phyloP scores from a whole-genome alignment of 2,113 vertebrate genomes.

The Gavia stellata region DNA sequence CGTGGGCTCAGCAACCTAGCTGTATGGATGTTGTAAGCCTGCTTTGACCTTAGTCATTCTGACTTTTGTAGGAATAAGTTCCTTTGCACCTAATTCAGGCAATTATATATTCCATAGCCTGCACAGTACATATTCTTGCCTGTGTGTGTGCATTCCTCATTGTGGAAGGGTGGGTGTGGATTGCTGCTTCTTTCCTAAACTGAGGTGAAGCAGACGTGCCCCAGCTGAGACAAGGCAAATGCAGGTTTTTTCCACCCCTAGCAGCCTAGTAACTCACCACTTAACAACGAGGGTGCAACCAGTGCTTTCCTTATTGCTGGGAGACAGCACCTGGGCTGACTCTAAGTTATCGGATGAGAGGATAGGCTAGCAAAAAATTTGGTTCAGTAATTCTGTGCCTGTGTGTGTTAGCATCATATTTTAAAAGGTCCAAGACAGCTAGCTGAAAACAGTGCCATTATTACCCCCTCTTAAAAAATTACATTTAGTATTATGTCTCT shows the following conservation, averaged over 20 bases:
- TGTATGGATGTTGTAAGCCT: neutral
- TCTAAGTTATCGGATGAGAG: neutral
- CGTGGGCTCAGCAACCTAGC: neutral
- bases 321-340: neutral
- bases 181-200: neutral
- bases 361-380: neutral
- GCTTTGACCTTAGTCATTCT: neutral
- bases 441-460: neutral
- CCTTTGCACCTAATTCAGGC: neutral
- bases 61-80: neutral
- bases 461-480: neutral
- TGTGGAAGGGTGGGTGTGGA: neutral
- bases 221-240: neutral
- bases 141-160: neutral
- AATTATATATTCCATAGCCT: neutral
- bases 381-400: neutral
- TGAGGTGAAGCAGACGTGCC: neutral
- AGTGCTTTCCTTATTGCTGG: neutral
- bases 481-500: neutral
- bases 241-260: neutral
- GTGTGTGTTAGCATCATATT: neutral
- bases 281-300: neutral
- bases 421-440: neutral
- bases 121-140: neutral
- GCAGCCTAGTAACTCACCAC: neutral